Evolutionary conservation across 2,797 vertebrate genomes (phyloP).

Genomic region (Rhinatrema bivittatum): DNA sequence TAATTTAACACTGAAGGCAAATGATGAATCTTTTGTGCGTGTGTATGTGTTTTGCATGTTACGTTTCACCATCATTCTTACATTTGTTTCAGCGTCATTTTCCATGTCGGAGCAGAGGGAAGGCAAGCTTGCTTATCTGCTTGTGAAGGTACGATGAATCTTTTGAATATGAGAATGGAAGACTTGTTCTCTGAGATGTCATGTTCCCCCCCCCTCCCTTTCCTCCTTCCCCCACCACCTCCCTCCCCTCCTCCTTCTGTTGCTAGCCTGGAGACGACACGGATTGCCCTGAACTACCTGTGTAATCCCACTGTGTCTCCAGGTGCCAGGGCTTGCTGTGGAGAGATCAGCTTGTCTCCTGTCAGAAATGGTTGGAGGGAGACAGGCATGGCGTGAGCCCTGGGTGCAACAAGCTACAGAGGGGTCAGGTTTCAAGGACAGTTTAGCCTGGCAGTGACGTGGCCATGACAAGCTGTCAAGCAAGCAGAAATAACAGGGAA

Average conservation of each 20-base stretch:
- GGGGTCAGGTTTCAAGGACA: conserved; percentile 85
- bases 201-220: too few species aligned
- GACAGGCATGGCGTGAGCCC: conserved; percentile 84
- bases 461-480: conserved; percentile 82
- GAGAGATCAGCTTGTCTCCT: conserved; percentile 73
- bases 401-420: conserved; percentile 70
- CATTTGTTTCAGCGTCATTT: too few species aligned
- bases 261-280: conserved; percentile 68
- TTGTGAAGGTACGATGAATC: conserved; percentile 52
- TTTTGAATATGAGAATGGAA: conserved; percentile 60
- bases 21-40: too few species aligned
- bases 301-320: conserved; percentile 84
- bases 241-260: conserved; percentile 41
- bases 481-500: conserved; percentile 36
- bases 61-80: too few species aligned
- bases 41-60: too few species aligned
- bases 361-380: conserved; percentile 85
- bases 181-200: conserved; percentile 58
- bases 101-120: conserved; percentile 21
- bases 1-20: too few species aligned
- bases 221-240: too few species aligned
- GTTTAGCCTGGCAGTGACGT: conserved; percentile 72
- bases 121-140: conserved; percentile 39
- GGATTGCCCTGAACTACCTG: conserved; percentile 78
- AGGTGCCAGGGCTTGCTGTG: conserved; percentile 62